Evolutionary conservation across 1,140 invertebrate genomes (phyloP), one percentile per base, ranked within the genome.

Genomic region (Chironomus striatipennis): DNA sequence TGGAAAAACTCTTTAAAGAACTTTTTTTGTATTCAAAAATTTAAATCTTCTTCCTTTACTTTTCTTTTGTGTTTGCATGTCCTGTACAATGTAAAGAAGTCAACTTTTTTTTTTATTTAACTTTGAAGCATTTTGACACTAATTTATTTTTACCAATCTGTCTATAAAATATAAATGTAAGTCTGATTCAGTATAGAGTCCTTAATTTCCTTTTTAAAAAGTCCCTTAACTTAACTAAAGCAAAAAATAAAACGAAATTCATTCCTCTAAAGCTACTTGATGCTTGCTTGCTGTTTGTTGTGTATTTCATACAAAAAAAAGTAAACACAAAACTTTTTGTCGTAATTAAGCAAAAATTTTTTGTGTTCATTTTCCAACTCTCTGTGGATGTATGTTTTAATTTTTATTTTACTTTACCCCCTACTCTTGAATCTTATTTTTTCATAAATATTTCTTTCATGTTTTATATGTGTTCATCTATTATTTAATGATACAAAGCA

Each of bases 261-360:
- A n/a, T 47, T 15, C 8, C 12, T 15, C 12, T 57, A 15, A 12
- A 12, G 47, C 47, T 12, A 57, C 47, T 57, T 57, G 47, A 57
- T 57, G 47, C 47, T 57, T 57, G 47, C 47, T 10, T 57, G 47
- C 47, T 57, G 47, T 57, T 57, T 57, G 47, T 15, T 57, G 47
- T 57, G 47, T n/a, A 34, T 57, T 57, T 57, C n/a, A n/a, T 57
- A 57, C 4, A 57, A 57, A 57, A 57, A 57, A 57, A 57, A n/a
- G 47, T 57, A 57, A 57, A 57, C 47, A 57, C 47, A 57, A 57
- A 57, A 57, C 47, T 57, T 57, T 57, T 57, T 57, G 12, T 57
- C 47, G n/a, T 57, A 57, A 57, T 57, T 57, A 57, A 57, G 47
- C 47, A n/a, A 57, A 57, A 57, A 57, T 57, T 57, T 57, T 57